Conservation (phyloP, 1,140 invertebrate genomes). For the Hycleus phaleratus region DNA sequence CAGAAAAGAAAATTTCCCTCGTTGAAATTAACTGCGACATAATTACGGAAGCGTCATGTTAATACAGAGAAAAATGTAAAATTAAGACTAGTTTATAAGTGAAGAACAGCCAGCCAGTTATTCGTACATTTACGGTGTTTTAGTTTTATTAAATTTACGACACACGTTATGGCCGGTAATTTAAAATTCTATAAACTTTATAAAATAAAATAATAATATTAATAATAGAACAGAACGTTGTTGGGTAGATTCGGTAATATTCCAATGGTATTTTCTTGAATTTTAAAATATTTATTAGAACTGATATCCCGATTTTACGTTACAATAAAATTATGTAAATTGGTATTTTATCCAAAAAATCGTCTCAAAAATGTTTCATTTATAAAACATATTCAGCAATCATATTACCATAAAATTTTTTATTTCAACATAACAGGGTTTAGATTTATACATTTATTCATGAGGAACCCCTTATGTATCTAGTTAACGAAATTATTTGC, state of each 20-base stretch:
- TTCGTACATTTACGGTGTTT: too few species aligned
- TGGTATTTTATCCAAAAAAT: slow-evolving; percentile 30
- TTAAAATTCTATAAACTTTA: slow-evolving; percentile 3
- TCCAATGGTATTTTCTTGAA: not conserved
- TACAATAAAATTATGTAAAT: slow-evolving; percentile 36
- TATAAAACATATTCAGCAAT: slow-evolving; percentile 34
- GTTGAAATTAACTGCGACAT: too few species aligned
- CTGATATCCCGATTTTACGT: slow-evolving; percentile 9
- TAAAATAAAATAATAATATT: slow-evolving; percentile 7
- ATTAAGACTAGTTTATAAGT: too few species aligned
- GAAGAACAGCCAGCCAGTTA: too few species aligned
- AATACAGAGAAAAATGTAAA: too few species aligned
- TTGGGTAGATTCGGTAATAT: too few species aligned
- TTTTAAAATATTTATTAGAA: not conserved
- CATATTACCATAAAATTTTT: slow-evolving; percentile 30
- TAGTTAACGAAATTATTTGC: too few species aligned
- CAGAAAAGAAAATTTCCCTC: too few species aligned
- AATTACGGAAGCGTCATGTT: too few species aligned
- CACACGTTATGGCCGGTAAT: slow-evolving; percentile 6
- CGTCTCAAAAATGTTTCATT: slow-evolving; percentile 34
- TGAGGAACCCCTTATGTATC: slow-evolving; percentile 4
- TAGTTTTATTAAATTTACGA: slow-evolving; percentile 11
- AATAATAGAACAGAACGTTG: too few species aligned
- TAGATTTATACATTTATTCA: slow-evolving; percentile 28
- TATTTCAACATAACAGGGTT: slow-evolving; percentile 28